These are phyloP conservation scores for Drosophila sechellia DNA, from an alignment of 1,140 invertebrate genomes.

Conservation along the genomic window DNA sequence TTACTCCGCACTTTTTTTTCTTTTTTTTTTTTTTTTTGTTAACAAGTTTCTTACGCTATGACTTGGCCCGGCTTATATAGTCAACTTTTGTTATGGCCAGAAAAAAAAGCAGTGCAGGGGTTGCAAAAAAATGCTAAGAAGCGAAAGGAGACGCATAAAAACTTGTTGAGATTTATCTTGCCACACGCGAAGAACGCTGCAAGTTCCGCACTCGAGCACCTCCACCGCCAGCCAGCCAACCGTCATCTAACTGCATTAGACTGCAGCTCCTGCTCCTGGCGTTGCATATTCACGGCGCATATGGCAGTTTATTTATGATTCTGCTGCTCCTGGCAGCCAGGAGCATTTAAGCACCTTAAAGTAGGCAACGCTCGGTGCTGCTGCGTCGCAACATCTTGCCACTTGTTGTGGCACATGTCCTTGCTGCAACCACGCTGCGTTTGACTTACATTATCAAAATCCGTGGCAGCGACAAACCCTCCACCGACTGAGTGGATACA, in stretches of 20 bases:
- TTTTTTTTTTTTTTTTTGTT: constrained; percentile 2
- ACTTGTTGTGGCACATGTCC: constrained; percentile 67
- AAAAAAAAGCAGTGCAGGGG: constrained; percentile 19
- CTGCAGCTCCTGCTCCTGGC: constrained; percentile 10
- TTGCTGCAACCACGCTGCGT: constrained; percentile 9
- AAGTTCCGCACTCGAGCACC: constrained; percentile 37
- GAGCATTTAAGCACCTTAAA: constrained; percentile 78
- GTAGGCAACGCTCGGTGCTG: constrained; percentile 35
- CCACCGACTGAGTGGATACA: constrained; percentile 38
- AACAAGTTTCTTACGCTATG: constrained; percentile 44
- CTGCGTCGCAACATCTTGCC: constrained; percentile 49
- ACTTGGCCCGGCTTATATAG: constrained; percentile 63
- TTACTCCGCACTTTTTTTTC: constrained; percentile 5
- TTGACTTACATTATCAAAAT: constrained; percentile 46
- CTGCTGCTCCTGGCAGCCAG: constrained; percentile 14
- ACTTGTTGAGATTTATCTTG: constrained; percentile 83
- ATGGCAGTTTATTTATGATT: constrained; percentile 77
- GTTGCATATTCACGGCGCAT: constrained; percentile 63
- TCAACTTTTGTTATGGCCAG: constrained; percentile 69
- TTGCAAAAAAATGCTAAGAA: constrained; percentile 17
- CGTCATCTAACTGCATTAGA: constrained; percentile 70
- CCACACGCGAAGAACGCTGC: constrained; percentile 66
- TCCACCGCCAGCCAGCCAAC: constrained; percentile 15
- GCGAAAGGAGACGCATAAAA: constrained; percentile 67
- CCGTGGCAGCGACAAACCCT: constrained; percentile 29